A percentile compares a stretch with the other conserved stretches of the same genome.
Conservation (phyloP, 2,113 vertebrate genomes). For the Pao palembangensis region DNA sequence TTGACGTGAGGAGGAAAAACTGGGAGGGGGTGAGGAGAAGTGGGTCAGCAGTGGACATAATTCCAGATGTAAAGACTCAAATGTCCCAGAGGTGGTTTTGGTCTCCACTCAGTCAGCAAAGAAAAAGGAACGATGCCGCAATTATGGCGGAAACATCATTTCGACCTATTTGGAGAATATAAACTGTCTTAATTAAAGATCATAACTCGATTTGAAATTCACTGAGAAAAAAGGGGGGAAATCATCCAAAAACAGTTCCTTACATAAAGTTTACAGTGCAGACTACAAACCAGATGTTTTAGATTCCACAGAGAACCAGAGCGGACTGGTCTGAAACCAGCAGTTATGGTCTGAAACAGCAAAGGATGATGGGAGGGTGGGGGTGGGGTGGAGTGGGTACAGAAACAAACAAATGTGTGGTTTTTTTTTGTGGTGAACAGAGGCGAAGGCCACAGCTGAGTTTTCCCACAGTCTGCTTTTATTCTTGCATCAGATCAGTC, state of each 20-base stretch:
- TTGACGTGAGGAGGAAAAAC: constrained; percentile 1
- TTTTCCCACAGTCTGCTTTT: constrained; percentile 37
- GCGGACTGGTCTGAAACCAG: too few relatives aligned
- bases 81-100: not conserved
- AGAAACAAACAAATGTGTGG: constrained; percentile 42
- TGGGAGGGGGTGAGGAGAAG: constrained; percentile 8
- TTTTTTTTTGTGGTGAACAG: not conserved
- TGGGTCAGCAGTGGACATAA: constrained; percentile 23
- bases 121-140: not conserved
- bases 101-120: not conserved
- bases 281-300: constrained; percentile 1
- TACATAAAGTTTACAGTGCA: not conserved
- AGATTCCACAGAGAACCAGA: not conserved
- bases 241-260: too few relatives aligned
- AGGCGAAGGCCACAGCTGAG: not conserved
- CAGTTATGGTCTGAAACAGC: constrained; percentile 14
- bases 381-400: not conserved
- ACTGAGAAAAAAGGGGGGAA: too few relatives aligned
- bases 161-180: too few relatives aligned
- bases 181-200: too few relatives aligned
- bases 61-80: constrained; percentile 37
- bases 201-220: too few relatives aligned
- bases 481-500: constrained; percentile 30
- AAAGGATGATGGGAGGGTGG: constrained; percentile 7
- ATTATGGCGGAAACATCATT: not conserved